Evolutionary conservation across 2,113 vertebrate genomes (phyloP).

Genomic region (Crypturellus undulatus): DNA sequence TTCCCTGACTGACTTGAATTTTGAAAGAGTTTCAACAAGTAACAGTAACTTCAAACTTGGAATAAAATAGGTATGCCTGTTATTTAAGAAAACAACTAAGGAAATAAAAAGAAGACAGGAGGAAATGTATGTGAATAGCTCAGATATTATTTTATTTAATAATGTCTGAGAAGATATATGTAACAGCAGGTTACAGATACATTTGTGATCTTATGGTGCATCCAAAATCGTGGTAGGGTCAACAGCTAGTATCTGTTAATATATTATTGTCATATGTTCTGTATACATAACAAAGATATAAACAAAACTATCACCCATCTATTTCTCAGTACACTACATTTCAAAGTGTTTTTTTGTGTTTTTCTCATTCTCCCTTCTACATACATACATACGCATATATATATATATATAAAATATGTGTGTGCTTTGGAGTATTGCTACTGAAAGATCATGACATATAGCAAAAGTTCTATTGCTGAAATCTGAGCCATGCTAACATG

Average conservation of each 20-base stretch:
- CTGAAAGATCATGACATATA: not conserved
- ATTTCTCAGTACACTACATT: not conserved
- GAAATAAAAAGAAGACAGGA: not conserved
- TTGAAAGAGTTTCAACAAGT: slow-evolving; percentile 3
- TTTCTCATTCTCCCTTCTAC: not conserved
- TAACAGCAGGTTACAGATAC: not conserved
- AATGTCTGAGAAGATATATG: not conserved
- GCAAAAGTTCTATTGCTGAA: not conserved
- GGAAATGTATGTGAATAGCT: not conserved
- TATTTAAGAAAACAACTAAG: not conserved
- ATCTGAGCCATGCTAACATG: not conserved
- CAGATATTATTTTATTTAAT: slow-evolving; percentile 4
- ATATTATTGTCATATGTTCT: accelerated
- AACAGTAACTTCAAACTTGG: not conserved
- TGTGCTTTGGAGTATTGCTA: not conserved
- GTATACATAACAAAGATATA: not conserved
- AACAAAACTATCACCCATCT: not conserved
- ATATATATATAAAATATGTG: no score
- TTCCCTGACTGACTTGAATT: not conserved
- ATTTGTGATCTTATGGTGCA: not conserved
- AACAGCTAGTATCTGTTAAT: not conserved
- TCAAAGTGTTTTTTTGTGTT: not conserved
- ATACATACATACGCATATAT: no score
- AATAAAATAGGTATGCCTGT: not conserved
- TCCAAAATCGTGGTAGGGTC: not conserved